A percentile compares a stretch with the other conserved stretches of the same genome.
Conservation (phyloP, 2,797 vertebrate genomes). For the Gorsachius magnificus region DNA sequence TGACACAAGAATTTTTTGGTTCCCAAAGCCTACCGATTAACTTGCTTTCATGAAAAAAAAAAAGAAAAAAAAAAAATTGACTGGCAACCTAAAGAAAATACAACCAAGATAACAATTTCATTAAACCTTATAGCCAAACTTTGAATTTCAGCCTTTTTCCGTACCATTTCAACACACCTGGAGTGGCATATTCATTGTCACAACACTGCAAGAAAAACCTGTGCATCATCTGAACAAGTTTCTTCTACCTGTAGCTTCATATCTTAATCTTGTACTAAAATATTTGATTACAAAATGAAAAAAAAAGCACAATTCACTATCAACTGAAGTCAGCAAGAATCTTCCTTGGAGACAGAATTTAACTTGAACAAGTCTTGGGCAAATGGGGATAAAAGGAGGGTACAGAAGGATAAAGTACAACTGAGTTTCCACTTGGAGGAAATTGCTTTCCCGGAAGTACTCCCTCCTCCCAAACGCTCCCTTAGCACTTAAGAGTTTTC, state of each 20-base stretch:
- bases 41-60: neutral
- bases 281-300: neutral
- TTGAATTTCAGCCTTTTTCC: neutral
- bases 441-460: neutral
- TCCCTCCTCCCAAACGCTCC: neutral
- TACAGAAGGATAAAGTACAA: neutral
- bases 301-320: neutral
- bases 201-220: neutral
- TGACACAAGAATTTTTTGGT: neutral
- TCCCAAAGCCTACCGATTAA: neutral
- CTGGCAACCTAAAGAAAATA: neutral
- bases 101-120: neutral
- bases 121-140: neutral
- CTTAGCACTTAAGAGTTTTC: neutral
- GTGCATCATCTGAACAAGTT: neutral
- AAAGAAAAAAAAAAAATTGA: neutral
- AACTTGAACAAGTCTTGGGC: neutral
- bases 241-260: neutral
- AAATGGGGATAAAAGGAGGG: neutral
- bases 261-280: neutral
- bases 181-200: neutral
- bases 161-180: neutral
- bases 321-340: neutral
- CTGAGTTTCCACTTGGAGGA: neutral
- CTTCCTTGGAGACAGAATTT: neutral